A percentile compares a stretch with the other conserved stretches of the same genome.
These are phyloP conservation scores for Hyaena hyaena DNA, from an alignment of 2,113 vertebrate genomes.

Conservation along the genomic window DNA sequence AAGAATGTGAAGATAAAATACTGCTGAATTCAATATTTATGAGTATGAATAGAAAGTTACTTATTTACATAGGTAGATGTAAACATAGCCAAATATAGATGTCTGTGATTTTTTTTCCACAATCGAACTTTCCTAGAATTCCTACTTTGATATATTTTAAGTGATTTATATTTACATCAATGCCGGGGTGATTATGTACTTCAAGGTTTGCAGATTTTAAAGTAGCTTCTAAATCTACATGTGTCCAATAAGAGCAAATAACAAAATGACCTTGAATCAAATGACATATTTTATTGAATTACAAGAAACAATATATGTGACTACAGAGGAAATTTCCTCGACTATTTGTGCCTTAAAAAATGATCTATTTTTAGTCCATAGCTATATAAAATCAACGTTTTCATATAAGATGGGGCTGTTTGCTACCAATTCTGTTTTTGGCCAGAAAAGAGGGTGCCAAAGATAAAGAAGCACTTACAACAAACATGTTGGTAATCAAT, in stretches of 20 bases:
- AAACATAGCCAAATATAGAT: slow-evolving; percentile 82
- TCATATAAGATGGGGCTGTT: neutral
- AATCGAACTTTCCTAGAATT: slow-evolving; percentile 78
- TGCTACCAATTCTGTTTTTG: neutral
- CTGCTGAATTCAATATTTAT: slow-evolving; percentile 84
- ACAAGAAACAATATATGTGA: neutral
- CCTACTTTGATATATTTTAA: slow-evolving; percentile 82
- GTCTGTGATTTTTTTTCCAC: slow-evolving; percentile 72
- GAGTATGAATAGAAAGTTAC: slow-evolving; percentile 77
- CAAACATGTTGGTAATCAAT: neutral
- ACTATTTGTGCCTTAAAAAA: slow-evolving; percentile 15
- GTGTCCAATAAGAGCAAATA: slow-evolving; percentile 15
- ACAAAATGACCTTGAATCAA: slow-evolving; percentile 41
- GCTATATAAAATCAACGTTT: neutral
- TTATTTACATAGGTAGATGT: slow-evolving; percentile 80
- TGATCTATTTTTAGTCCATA: neutral
- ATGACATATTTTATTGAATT: slow-evolving; percentile 38
- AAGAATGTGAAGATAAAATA: slow-evolving; percentile 81
- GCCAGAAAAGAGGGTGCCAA: neutral
- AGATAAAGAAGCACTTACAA: neutral
- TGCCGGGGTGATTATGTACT: slow-evolving; percentile 76
- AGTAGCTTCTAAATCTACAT: slow-evolving; percentile 54
- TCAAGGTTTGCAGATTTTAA: slow-evolving; percentile 77
- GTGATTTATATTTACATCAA: slow-evolving; percentile 82
- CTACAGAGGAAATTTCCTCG: neutral